Base-by-base conservation (phyloP, 2,797 vertebrate genomes). In the Phrynocephalus guinanensis region DNA sequence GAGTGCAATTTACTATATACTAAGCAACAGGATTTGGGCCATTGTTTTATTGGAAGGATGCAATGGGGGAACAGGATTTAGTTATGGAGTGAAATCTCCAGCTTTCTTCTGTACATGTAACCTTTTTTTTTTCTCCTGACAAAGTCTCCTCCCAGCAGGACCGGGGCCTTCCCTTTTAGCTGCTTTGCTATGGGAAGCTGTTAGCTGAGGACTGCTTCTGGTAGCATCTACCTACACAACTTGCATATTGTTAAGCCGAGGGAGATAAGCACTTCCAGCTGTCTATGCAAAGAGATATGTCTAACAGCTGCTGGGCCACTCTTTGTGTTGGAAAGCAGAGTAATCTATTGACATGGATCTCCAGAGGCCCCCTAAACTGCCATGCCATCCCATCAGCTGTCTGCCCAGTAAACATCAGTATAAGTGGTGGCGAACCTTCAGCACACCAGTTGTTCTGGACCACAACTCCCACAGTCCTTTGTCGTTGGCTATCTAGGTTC, bases 91-190 rank as follows among this genome's bases (percentile, higher is more conserved):
- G 33, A 30, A 60, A 30, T 60, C 79, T 9, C 5, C 1, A 82
- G 0, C 70, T 20, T 87, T 91, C 86, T 84, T 52, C 78, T 1
- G 84, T 79, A 30, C 3, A 0, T 67, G 60, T n/a, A 79, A 4
- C 2, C 33, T 30, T 28, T 89, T 92, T 82, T 28, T 89, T 92
- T 82, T 75, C 86, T 56, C 13, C 73, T 90, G 88, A 90, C 84
- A 86, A 22, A 4, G n/a, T 60, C 66, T 8, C 66, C 79, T 63
- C 2, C 26, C 0, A 7, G 24, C 80, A 28, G 63, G n/a, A 30
- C 18, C 52, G 15, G 66, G 26, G n/a, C 66, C 26, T 22, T 83
- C 16, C 30, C n/a, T 79, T 48, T 83, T 83, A 75, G 90, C 90
- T 87, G 80, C 84, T 84, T n/a, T 0, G 0, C 70, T 87, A 6